Conservation (phyloP, 2,888 invertebrate species). For the Rhingia campestris region DNA sequence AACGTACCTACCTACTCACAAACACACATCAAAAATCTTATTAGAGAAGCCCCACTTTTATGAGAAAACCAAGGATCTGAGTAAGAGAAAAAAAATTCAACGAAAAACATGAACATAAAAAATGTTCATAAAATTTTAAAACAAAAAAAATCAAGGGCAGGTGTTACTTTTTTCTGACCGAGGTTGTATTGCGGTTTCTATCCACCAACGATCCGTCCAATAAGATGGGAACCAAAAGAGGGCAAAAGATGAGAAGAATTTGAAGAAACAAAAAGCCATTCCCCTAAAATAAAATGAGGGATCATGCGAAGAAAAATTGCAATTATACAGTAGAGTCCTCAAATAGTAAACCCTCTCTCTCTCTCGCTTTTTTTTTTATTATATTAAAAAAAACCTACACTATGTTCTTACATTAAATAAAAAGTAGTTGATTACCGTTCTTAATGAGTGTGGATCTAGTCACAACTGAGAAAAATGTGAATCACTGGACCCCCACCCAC, state of each 20-base stretch:
- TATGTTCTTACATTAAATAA: neutral
- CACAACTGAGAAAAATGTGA: conserved; percentile 82
- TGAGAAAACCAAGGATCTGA: no score
- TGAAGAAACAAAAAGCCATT: neutral
- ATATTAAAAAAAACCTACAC: neutral
- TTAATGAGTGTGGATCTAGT: conserved; percentile 84
- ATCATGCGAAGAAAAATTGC: neutral
- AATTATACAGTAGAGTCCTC: conserved; percentile 23
- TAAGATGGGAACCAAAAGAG: conserved; percentile 1
- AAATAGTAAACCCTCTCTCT: conserved; percentile 14
- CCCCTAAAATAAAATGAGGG: neutral
- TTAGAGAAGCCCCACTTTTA: no score
- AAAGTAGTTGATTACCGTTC: conserved; percentile 79
- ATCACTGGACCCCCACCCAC: conserved; percentile 83
- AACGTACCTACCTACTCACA: no score
- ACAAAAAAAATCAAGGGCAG: conserved; percentile 28
- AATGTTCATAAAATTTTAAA: neutral
- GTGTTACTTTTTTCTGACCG: conserved; percentile 38
- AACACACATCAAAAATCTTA: no score
- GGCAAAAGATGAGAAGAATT: neutral
- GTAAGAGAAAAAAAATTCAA: neutral
- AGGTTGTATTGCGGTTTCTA: conserved; percentile 25
- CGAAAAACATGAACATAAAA: conserved; percentile 3
- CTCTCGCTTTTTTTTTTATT: neutral
- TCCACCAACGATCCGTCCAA: neutral